Percentiles rank a stretch among this genome's conserved stretches.
Conservation (phyloP, 1,140 invertebrate species). For the Drosophila murphyi region DNA sequence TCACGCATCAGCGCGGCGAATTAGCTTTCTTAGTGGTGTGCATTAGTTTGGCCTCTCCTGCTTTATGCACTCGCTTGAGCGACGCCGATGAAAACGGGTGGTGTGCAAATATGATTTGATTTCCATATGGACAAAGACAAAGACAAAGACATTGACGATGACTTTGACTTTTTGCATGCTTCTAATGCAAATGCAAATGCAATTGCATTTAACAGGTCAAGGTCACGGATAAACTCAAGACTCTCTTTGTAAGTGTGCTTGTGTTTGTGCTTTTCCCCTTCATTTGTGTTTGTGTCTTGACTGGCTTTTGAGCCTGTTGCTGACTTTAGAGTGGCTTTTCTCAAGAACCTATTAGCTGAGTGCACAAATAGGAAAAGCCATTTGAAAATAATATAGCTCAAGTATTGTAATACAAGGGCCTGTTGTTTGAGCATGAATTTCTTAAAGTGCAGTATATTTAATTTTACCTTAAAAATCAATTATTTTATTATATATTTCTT, state of each 20-base stretch:
- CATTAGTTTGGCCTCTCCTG: conserved; percentile 39
- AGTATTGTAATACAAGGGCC: conserved; percentile 14
- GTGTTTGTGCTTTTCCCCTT: neutral
- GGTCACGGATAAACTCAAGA: conserved; percentile 46
- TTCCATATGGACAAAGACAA: conserved; percentile 19
- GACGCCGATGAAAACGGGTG: conserved; percentile 9
- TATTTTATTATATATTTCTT: neutral
- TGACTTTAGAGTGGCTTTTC: neutral
- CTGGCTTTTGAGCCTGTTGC: conserved; percentile 16
- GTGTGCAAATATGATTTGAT: conserved; percentile 54
- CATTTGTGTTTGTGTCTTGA: neutral
- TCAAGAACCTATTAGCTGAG: neutral
- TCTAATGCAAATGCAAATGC: conserved; percentile 40
- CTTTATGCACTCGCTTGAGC: conserved; percentile 41
- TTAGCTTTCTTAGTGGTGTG: conserved; percentile 62
- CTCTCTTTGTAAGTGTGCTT: neutral
- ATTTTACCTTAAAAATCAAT: conserved; percentile 2
- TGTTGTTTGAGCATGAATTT: neutral
- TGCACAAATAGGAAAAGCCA: conserved; percentile 8
- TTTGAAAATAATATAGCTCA: conserved; percentile 3
- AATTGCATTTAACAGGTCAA: conserved; percentile 60
- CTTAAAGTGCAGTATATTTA: neutral
- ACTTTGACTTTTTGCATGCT: conserved; percentile 25
- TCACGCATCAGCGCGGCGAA: conserved; percentile 64
- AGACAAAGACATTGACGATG: conserved; percentile 3